Conservation (phyloP, 1,140 invertebrate species). For the Zaprionus ghesquierei region DNA sequence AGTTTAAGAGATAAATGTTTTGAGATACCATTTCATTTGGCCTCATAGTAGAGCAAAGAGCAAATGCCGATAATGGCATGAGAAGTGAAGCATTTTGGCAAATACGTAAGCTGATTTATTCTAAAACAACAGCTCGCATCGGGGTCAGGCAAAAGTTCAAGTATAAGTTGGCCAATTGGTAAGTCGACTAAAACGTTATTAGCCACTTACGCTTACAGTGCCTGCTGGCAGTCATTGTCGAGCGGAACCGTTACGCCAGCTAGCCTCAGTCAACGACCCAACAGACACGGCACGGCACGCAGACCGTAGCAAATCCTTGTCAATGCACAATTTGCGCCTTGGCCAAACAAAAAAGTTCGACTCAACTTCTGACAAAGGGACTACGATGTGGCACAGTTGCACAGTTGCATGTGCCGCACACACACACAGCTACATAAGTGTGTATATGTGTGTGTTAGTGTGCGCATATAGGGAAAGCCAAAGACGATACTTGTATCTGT, state of each 20-base stretch:
- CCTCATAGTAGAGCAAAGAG: not conserved
- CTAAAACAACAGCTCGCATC: conserved; percentile 13
- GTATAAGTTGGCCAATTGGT: conserved; percentile 25
- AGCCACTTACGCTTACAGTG: conserved; percentile 24
- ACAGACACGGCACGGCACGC: not conserved
- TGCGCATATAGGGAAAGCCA: not conserved
- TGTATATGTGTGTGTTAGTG: too few species aligned
- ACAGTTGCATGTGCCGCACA: not conserved
- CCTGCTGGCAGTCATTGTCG: conserved; percentile 29
- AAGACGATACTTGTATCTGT: conserved; percentile 4
- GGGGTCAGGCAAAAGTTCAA: conserved; percentile 27
- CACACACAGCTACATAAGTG: not conserved
- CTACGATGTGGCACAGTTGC: not conserved
- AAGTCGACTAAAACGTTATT: conserved; percentile 34
- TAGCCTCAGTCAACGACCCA: conserved; percentile 5
- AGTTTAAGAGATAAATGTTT: conserved; percentile 1
- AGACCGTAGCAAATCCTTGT: conserved; percentile 6
- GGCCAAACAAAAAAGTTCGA: conserved; percentile 9
- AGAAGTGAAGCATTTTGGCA: conserved; percentile 34
- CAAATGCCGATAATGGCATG: conserved; percentile 33
- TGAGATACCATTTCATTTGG: conserved; percentile 9
- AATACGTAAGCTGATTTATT: conserved; percentile 36
- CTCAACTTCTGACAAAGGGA: not conserved
- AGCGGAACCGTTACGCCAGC: conserved; percentile 35
- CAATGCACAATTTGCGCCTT: conserved; percentile 5